Percentiles rank a stretch among this genome's conserved stretches.
Conservation (phyloP, 2,797 vertebrate genomes). For the Zalophus californianus region DNA sequence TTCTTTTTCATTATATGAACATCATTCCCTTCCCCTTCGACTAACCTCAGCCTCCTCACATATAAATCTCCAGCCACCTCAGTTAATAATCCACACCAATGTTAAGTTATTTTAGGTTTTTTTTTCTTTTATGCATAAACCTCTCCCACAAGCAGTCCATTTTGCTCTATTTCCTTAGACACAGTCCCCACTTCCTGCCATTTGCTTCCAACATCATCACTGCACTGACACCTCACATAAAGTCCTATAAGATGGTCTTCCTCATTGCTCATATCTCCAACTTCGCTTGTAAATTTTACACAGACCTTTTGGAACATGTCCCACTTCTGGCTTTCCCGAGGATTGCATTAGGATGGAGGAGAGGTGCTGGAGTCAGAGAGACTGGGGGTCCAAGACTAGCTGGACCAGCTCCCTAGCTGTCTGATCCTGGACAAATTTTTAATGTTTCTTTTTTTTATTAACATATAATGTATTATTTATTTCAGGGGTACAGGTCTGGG, state of each 20-base stretch:
- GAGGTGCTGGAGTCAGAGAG: accelerated
- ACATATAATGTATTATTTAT: too few species aligned
- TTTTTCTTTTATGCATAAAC: background rate
- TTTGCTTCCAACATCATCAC: background rate
- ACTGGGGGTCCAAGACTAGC: background rate
- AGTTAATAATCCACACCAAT: background rate
- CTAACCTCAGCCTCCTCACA: background rate
- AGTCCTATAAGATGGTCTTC: background rate
- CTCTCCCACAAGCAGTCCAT: background rate
- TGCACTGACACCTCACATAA: background rate
- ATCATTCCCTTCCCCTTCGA: background rate
- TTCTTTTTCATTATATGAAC: background rate
- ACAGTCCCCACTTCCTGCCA: background rate
- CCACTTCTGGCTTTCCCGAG: background rate
- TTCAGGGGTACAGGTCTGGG: too few species aligned
- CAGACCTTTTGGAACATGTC: background rate
- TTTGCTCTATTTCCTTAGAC: background rate
- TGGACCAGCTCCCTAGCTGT: background rate
- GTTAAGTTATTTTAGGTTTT: background rate
- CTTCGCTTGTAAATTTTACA: background rate
- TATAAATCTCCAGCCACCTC: background rate
- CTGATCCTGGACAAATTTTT: background rate
- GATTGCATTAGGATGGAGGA: background rate
- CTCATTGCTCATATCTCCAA: background rate
- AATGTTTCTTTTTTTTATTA: background rate